A percentile compares a stretch with the other conserved stretches of the same genome.
Evolutionary conservation across 2,888 invertebrate genomes (phyloP).

Genomic region (Tachina fera): DNA sequence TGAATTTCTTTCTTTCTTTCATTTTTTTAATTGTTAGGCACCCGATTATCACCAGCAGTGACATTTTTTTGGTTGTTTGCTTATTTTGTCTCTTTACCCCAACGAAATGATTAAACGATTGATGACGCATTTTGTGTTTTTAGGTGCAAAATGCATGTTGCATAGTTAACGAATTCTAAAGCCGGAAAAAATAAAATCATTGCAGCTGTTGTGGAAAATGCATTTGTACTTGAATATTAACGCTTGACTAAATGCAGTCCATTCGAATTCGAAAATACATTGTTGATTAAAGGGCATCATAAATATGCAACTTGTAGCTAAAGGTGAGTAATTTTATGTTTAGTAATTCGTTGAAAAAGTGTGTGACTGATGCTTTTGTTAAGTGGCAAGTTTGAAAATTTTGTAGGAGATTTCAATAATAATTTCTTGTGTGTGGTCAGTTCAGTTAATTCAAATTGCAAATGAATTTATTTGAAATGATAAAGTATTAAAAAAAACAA

Average conservation of each 20-base stretch:
- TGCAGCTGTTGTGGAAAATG: conserved; percentile 62
- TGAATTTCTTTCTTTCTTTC: not conserved
- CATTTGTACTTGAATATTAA: conserved; percentile 47
- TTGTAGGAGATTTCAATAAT: not conserved
- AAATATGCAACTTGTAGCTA: conserved; percentile 49
- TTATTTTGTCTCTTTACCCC: not conserved
- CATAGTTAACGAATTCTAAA: conserved; percentile 33
- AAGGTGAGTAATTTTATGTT: conserved; percentile 34
- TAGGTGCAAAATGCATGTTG: conserved; percentile 4
- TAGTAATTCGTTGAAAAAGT: not conserved
- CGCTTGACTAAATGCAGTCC: conserved; percentile 37
- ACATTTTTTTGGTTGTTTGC: conserved; percentile 53
- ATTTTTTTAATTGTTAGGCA: conserved; percentile 39
- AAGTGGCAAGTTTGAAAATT: not conserved
- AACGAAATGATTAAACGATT: conserved; percentile 52
- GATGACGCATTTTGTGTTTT: conserved; percentile 31
- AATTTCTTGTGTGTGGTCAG: not conserved
- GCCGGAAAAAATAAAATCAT: conserved; percentile 39
- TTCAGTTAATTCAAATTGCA: not conserved
- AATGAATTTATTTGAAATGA: not conserved
- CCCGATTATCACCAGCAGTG: conserved; percentile 46
- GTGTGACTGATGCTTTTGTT: not conserved
- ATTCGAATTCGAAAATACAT: conserved; percentile 24
- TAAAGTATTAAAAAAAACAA: not conserved
- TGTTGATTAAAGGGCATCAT: conserved; percentile 62